These are phyloP conservation scores for Acanthosepion pharaonis DNA, from an alignment of 2,888 invertebrate species.

Conservation along the genomic window DNA sequence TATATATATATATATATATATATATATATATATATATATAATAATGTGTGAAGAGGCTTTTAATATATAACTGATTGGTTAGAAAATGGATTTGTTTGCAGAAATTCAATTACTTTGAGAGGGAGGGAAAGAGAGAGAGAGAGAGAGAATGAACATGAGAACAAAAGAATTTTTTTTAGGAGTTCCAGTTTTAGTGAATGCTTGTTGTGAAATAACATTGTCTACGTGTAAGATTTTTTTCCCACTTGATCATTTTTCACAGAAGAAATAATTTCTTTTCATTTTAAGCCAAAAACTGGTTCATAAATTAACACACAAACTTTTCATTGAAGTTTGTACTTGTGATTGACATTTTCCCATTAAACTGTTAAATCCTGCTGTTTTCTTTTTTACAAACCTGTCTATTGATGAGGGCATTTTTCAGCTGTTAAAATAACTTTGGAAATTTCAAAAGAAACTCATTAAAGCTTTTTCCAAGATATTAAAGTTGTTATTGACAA, in stretches of 20 bases:
- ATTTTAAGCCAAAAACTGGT: not conserved
- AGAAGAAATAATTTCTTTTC: not conserved
- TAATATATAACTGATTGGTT: not conserved
- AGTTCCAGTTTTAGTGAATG: not conserved
- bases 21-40: too few relatives aligned
- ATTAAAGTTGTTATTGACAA: too few relatives aligned
- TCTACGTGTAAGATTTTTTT: not conserved
- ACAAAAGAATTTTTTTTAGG: not conserved
- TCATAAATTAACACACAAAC: not conserved
- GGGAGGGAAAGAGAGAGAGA: not conserved
- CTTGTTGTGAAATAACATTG: not conserved
- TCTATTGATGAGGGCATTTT: not conserved
- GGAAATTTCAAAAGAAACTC: too few relatives aligned
- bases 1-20: too few relatives aligned
- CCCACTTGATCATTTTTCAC: too few relatives aligned
- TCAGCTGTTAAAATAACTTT: too few relatives aligned
- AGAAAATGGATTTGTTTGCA: not conserved
- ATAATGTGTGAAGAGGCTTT: too few relatives aligned
- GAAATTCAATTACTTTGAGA: not conserved
- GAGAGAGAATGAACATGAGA: too few relatives aligned
- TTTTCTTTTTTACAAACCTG: not conserved
- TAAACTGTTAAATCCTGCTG: not conserved
- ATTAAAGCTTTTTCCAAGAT: too few relatives aligned
- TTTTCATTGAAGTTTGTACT: not conserved
- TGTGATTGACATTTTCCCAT: not conserved